Percentiles rank a stretch among this genome's conserved stretches.
Conservation (phyloP, 1,140 invertebrate genomes). For the Lineus longissimus region DNA sequence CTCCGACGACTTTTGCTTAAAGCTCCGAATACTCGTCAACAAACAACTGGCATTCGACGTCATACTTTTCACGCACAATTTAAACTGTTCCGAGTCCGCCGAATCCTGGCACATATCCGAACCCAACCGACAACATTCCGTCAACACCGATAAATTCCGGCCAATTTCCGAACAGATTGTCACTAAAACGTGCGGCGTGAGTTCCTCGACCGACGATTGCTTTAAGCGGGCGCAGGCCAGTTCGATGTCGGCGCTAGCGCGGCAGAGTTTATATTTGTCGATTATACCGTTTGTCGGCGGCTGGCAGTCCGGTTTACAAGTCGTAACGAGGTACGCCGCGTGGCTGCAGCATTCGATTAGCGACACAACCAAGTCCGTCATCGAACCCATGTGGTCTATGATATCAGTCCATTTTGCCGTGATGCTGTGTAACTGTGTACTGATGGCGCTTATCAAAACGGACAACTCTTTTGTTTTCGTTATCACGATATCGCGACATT, state of each 20-base stretch:
- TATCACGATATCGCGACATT: constrained; percentile 26
- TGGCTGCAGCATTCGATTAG: constrained; percentile 34
- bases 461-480: constrained; percentile 25
- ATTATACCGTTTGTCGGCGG: constrained; percentile 29
- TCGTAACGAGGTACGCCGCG: constrained; percentile 32
- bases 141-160: constrained; percentile 31
- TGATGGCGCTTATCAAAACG: constrained; percentile 22
- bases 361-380: constrained; percentile 23
- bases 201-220: constrained; percentile 28
- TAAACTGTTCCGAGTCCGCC: constrained; percentile 39
- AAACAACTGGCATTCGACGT: constrained; percentile 39
- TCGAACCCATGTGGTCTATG: constrained; percentile 21
- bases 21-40: constrained; percentile 39
- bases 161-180: constrained; percentile 38
- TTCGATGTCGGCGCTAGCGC: constrained; percentile 34
- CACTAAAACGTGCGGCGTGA: constrained; percentile 35
- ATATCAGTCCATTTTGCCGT: constrained; percentile 32
- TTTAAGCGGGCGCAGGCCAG: constrained; percentile 34
- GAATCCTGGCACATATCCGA: constrained; percentile 27
- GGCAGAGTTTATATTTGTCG: constrained; percentile 30
- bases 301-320: constrained; percentile 23
- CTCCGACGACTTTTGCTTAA: constrained; percentile 27
- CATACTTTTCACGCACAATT: constrained; percentile 39
- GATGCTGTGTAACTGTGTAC: constrained; percentile 18
- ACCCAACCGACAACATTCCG: constrained; percentile 34